These are phyloP conservation scores for Scolopax rusticola DNA, from an alignment of 2,797 vertebrate species.

Conservation along the genomic window DNA sequence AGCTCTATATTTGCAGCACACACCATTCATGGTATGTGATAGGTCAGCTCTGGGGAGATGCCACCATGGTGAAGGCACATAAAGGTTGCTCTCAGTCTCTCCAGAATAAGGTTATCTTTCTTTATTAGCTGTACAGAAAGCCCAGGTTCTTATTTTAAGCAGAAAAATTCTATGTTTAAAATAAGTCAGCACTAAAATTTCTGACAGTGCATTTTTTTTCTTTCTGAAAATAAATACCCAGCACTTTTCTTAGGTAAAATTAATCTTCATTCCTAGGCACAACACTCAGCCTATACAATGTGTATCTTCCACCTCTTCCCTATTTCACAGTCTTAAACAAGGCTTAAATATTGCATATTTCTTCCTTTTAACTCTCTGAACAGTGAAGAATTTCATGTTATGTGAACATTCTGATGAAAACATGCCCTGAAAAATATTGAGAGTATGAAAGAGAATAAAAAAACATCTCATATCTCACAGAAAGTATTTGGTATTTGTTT, in stretches of 20 bases:
- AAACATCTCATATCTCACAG: not conserved
- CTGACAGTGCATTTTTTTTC: not conserved
- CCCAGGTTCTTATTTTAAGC: not conserved
- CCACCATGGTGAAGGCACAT: not conserved
- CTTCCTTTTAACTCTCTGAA: not conserved
- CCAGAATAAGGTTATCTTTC: not conserved
- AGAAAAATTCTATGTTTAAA: not conserved
- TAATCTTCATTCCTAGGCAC: constrained; percentile 14
- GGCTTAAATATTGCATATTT: constrained; percentile 44
- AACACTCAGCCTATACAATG: constrained; percentile 32
- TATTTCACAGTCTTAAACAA: constrained; percentile 50
- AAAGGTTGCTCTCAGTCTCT: not conserved
- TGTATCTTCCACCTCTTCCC: constrained; percentile 37
- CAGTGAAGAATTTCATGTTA: not conserved
- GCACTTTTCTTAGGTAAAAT: not conserved
- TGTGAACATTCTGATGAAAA: not conserved
- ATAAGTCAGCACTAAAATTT: not conserved
- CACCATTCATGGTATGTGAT: not conserved
- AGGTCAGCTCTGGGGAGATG: not conserved
- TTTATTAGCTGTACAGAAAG: not conserved
- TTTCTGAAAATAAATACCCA: constrained; percentile 13
- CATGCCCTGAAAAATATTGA: not conserved
- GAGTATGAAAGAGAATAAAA: not conserved
- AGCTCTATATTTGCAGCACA: not conserved
- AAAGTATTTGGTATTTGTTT: constrained; percentile 9